phyloP scores from a whole-genome alignment of 2,113 vertebrate genomes.

The Ramphastos sulfuratus region DNA sequence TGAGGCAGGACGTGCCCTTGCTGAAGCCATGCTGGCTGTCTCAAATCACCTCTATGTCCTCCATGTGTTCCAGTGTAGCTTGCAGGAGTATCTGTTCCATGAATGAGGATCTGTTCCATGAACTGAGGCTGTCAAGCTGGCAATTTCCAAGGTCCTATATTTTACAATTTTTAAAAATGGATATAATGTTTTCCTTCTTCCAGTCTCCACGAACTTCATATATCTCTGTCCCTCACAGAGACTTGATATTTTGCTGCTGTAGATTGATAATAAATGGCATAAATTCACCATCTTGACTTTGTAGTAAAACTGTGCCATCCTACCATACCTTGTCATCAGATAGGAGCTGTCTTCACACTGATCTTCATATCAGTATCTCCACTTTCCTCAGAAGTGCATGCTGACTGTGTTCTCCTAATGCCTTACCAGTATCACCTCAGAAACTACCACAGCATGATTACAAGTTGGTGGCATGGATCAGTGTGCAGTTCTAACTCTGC shows the following conservation, averaged over 20 bases:
- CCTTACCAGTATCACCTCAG: neutral
- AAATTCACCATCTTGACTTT: neutral
- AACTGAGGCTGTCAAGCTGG: too few species aligned
- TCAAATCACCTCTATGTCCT: too few species aligned
- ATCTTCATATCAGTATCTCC: neutral
- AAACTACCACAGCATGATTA: neutral
- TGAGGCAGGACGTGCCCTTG: too few species aligned
- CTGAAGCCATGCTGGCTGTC: too few species aligned
- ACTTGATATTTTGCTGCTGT: neutral
- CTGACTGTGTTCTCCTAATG: neutral
- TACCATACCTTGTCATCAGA: neutral
- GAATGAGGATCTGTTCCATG: too few species aligned
- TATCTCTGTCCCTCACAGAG: neutral
- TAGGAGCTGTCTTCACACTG: neutral
- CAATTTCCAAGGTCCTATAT: too few species aligned
- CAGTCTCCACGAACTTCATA: too few species aligned
- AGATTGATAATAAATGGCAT: neutral
- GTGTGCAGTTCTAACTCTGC: neutral
- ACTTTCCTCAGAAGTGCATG: neutral
- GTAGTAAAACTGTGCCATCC: neutral
- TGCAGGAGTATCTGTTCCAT: too few species aligned
- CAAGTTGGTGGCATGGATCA: neutral
- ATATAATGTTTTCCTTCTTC: too few species aligned
- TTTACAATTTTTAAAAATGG: too few species aligned
- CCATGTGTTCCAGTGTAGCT: too few species aligned